Percentiles rank a stretch among this genome's conserved stretches.
phyloP scores from a whole-genome alignment of 1,140 invertebrate species.

The Zaprionus vittiger region DNA sequence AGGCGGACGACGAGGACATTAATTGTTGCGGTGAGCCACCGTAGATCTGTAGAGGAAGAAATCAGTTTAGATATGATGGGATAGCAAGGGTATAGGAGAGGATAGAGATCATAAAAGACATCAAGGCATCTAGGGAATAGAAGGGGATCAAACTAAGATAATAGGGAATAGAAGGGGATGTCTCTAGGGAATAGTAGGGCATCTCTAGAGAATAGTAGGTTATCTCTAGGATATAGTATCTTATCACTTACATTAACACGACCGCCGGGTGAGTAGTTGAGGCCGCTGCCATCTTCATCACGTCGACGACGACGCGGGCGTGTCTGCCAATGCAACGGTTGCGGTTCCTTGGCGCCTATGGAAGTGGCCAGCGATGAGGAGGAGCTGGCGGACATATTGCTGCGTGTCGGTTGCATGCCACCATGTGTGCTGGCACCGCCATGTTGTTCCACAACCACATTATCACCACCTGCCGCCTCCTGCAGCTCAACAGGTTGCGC shows the following conservation, averaged over 20 bases:
- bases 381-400: conserved; percentile 71
- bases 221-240: no score
- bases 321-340: conserved; percentile 67
- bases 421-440: conserved; percentile 27
- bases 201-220: no score
- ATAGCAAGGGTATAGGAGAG: background rate
- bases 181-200: no score
- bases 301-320: conserved; percentile 77
- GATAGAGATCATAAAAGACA: background rate
- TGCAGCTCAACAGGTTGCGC: conserved; percentile 54
- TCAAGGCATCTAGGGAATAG: no score
- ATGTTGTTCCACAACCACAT: conserved; percentile 54
- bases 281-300: conserved; percentile 66
- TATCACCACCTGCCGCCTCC: conserved; percentile 35
- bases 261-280: conserved; percentile 74
- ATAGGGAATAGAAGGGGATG: no score
- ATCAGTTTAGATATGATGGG: background rate
- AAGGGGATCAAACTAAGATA: no score
- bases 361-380: conserved; percentile 75
- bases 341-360: conserved; percentile 65
- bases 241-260: conserved; percentile 69
- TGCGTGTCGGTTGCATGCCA: conserved; percentile 49
- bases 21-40: conserved; percentile 68
- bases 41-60: conserved; percentile 56
- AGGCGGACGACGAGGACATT: conserved; percentile 58